These are phyloP conservation scores for Lutjanus campechanus DNA, from an alignment of 2,797 vertebrate species.

Conservation along the genomic window DNA sequence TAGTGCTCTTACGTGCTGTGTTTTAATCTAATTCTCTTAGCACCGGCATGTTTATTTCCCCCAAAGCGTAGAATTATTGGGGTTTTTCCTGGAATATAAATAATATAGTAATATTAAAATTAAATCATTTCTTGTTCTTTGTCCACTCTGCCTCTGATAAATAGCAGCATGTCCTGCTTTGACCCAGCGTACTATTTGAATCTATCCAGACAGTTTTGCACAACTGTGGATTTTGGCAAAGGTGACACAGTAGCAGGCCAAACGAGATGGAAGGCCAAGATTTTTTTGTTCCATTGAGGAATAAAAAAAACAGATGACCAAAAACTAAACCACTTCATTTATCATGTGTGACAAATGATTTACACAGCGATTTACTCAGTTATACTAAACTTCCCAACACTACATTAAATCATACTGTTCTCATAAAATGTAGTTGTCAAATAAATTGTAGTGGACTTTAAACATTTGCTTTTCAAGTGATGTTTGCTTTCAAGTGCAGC, in stretches of 20 bases:
- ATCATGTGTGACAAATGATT: background rate
- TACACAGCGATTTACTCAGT: no score
- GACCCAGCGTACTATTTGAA: background rate
- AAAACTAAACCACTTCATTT: background rate
- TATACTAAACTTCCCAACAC: background rate
- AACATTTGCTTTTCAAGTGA: background rate
- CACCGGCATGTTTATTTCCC: background rate
- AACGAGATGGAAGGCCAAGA: background rate
- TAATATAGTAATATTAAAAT: background rate
- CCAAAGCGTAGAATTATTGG: background rate
- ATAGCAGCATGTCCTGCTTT: background rate
- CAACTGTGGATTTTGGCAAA: slow-evolving; percentile 31
- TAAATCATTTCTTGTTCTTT: background rate
- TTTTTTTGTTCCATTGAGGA: background rate
- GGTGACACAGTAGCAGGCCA: background rate
- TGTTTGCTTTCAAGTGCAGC: slow-evolving; percentile 4
- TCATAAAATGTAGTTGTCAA: background rate
- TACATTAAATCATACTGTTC: background rate
- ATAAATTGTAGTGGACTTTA: background rate
- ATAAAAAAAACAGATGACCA: background rate
- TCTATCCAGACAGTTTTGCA: background rate
- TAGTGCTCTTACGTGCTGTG: background rate
- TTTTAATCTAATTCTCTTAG: background rate
- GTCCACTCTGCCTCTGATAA: background rate
- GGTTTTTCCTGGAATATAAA: background rate